phyloP scores from a whole-genome alignment of 2,888 invertebrate species.

The Lamellibrachia columna region DNA sequence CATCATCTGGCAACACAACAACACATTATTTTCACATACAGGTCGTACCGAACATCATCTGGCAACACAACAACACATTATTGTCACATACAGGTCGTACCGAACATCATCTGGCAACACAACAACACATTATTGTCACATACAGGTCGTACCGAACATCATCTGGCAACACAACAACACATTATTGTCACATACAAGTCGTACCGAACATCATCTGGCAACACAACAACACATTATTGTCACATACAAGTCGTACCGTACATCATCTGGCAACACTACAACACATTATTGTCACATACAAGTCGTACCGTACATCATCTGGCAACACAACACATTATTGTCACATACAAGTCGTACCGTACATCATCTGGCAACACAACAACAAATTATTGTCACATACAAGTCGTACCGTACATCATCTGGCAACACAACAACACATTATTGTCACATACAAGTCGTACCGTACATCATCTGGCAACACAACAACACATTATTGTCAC shows the following conservation, averaged over 20 bases:
- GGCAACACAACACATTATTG: slow-evolving; percentile 23
- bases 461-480: slow-evolving; percentile 66
- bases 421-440: no score
- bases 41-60: slow-evolving; percentile 66
- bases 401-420: slow-evolving; percentile 86
- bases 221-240: not conserved
- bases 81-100: not conserved
- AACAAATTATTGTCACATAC: slow-evolving; percentile 81
- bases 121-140: no score
- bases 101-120: no score
- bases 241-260: no score
- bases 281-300: slow-evolving; percentile 84
- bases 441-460: no score
- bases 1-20: slow-evolving; percentile 57
- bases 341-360: not conserved
- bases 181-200: slow-evolving; percentile 91
- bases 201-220: slow-evolving; percentile 84
- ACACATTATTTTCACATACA: no score
- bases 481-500: not conserved
- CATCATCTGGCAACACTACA: no score
- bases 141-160: no score
- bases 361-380: no score
- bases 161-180: not conserved
- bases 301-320: slow-evolving; percentile 92
- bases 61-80: no score